phyloP scores from a whole-genome alignment of 23 tunicate genomes.

The Oikopleura vanhoeffeni region DNA sequence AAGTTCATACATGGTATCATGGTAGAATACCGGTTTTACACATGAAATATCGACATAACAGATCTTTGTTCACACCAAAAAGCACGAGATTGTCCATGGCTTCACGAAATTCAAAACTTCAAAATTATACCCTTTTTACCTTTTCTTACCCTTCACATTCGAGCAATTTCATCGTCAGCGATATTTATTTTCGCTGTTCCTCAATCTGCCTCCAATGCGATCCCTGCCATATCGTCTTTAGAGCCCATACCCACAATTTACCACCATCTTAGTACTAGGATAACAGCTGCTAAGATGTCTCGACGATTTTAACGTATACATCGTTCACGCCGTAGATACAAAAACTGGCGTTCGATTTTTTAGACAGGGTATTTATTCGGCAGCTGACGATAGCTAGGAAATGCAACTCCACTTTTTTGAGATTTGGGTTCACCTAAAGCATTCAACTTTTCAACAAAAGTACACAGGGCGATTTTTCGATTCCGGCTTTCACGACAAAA shows the following conservation, averaged over 20 bases:
- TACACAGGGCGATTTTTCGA: too few relatives aligned
- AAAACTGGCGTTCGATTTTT: too few relatives aligned
- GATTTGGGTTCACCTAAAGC: too few relatives aligned
- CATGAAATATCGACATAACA: too few relatives aligned
- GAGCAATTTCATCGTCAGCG: slow-evolving; percentile 64
- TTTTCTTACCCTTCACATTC: slow-evolving; percentile 34
- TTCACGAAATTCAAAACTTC: slow-evolving; percentile 69
- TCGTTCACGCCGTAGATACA: not conserved
- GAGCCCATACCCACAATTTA: slow-evolving; percentile 76
- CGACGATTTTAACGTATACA: slow-evolving; percentile 42
- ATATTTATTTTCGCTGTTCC: slow-evolving; percentile 49
- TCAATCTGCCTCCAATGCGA: slow-evolving; percentile 50
- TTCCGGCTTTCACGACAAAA: too few relatives aligned
- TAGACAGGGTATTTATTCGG: too few relatives aligned
- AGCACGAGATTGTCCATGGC: not conserved
- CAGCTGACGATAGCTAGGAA: too few relatives aligned
- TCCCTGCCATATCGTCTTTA: slow-evolving; percentile 66
- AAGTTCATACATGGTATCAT: too few relatives aligned
- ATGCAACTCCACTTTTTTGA: too few relatives aligned
- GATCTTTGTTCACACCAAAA: too few relatives aligned
- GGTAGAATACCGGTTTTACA: too few relatives aligned
- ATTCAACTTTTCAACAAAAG: too few relatives aligned
- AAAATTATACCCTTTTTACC: slow-evolving; percentile 47
- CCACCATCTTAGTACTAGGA: slow-evolving; percentile 43
- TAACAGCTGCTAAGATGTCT: slow-evolving; percentile 70